Conservation (phyloP, 2,888 invertebrate genomes). For the Drosophila sordidapex region DNA sequence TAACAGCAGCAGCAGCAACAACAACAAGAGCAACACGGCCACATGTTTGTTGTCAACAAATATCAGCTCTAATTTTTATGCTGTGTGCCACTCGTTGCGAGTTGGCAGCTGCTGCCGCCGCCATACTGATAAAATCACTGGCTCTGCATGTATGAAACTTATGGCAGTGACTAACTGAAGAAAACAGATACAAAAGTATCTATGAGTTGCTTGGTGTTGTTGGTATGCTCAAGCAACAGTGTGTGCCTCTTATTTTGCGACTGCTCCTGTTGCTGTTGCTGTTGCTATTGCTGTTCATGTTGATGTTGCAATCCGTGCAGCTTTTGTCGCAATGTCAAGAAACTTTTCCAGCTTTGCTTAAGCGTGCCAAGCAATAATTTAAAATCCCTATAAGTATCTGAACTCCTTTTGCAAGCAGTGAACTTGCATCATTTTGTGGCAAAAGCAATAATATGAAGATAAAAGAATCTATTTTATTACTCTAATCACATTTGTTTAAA, state of each 20-base stretch:
- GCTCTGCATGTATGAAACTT: constrained; percentile 42
- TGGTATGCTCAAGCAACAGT: constrained; percentile 23
- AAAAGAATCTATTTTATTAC: background rate
- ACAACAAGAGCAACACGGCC: constrained; percentile 49
- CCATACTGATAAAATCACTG: constrained; percentile 59
- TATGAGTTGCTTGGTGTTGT: constrained; percentile 35
- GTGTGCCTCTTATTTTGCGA: constrained; percentile 9
- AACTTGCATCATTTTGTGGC: background rate
- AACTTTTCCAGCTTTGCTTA: constrained; percentile 55
- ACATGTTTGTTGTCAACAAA: constrained; percentile 78
- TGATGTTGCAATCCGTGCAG: constrained; percentile 26
- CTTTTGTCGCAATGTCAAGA: constrained; percentile 82
- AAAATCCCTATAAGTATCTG: background rate
- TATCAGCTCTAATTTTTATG: constrained; percentile 68
- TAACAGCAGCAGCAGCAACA: constrained; percentile 26
- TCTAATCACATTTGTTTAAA: background rate
- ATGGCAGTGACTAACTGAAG: constrained; percentile 52
- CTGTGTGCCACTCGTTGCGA: constrained; percentile 61
- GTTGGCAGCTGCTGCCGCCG: constrained; percentile 57
- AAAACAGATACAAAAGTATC: constrained; percentile 67
- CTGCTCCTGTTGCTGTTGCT: constrained; percentile 12
- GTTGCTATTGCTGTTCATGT: constrained; percentile 5
- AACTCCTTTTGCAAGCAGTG: background rate
- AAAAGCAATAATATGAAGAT: background rate
- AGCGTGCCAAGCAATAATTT: constrained; percentile 20